A percentile compares a stretch with the other conserved stretches of the same genome.
Conservation (phyloP, 2,888 invertebrate species). For the Boloria selene region DNA sequence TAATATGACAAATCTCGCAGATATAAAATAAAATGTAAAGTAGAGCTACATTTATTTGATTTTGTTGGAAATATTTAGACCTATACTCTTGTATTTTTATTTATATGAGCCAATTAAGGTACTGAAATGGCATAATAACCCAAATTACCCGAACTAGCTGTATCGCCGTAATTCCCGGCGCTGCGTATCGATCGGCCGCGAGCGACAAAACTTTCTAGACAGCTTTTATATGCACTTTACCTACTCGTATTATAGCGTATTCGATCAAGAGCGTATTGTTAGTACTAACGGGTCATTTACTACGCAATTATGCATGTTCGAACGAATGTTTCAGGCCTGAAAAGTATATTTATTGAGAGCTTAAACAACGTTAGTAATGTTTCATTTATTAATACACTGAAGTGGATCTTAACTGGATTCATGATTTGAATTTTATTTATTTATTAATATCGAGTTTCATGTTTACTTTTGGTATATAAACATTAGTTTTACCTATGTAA, state of each 20-base stretch:
- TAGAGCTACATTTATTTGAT: too few relatives aligned
- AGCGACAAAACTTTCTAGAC: constrained; percentile 83
- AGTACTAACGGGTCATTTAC: constrained; percentile 41
- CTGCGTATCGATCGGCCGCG: constrained; percentile 73
- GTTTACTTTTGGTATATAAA: not conserved
- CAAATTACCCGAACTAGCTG: constrained; percentile 72
- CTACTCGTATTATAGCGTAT: constrained; percentile 57
- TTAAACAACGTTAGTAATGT: constrained; percentile 12
- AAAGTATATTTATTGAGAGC: constrained; percentile 17
- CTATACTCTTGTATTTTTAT: not conserved
- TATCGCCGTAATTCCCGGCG: constrained; percentile 70
- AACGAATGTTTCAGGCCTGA: constrained; percentile 30
- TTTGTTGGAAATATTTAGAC: too few relatives aligned
- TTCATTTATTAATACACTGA: constrained; percentile 17
- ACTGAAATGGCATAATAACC: constrained; percentile 75
- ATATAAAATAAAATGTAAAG: too few relatives aligned
- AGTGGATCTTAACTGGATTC: constrained; percentile 7
- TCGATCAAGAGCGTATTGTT: constrained; percentile 56
- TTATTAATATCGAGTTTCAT: not conserved
- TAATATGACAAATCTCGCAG: too few relatives aligned
- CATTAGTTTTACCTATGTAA: not conserved
- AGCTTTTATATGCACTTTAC: constrained; percentile 82
- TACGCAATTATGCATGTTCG: constrained; percentile 38
- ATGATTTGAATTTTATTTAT: constrained; percentile 4
- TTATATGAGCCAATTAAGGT: constrained; percentile 19